A percentile compares a stretch with the other conserved stretches of the same genome.
Evolutionary conservation across 2,113 vertebrate species (phyloP).

Genomic region (Serinus canaria): DNA sequence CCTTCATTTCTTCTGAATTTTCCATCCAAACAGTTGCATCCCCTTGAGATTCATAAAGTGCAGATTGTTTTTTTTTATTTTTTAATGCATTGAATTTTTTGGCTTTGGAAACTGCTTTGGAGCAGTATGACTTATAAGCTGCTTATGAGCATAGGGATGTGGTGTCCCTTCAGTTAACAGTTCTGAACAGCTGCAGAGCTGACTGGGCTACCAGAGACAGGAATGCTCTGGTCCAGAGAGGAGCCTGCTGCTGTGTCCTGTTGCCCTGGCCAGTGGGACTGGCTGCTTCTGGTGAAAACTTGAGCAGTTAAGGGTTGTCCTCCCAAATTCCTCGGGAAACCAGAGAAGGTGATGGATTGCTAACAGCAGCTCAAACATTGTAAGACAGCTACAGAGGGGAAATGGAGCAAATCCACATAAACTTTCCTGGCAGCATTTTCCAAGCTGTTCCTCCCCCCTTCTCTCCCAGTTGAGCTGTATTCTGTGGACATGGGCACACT

Average conservation of each 20-base stretch:
- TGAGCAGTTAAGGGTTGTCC: background rate
- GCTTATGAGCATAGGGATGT: rapidly evolving
- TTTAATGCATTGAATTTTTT: background rate
- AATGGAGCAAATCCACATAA: background rate
- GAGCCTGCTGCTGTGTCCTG: rapidly evolving
- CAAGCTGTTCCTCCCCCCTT: background rate
- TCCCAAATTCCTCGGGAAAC: background rate
- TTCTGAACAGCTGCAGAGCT: background rate
- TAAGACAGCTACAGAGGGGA: background rate
- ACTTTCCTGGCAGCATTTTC: background rate
- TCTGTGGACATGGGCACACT: background rate
- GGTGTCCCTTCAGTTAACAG: background rate
- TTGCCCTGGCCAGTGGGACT: background rate
- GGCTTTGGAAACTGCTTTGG: background rate
- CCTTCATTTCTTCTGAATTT: constrained; percentile 46
- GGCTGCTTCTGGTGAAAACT: background rate
- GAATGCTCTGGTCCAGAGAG: background rate
- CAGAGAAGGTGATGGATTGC: background rate
- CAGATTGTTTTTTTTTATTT: background rate
- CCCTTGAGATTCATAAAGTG: constrained; percentile 7
- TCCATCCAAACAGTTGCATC: constrained; percentile 30
- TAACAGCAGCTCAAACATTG: background rate
- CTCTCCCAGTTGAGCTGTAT: background rate
- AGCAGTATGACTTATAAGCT: background rate
- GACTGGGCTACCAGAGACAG: background rate